phyloP scores from a whole-genome alignment of 2,888 invertebrate species.

The Microctonus brassicae region DNA sequence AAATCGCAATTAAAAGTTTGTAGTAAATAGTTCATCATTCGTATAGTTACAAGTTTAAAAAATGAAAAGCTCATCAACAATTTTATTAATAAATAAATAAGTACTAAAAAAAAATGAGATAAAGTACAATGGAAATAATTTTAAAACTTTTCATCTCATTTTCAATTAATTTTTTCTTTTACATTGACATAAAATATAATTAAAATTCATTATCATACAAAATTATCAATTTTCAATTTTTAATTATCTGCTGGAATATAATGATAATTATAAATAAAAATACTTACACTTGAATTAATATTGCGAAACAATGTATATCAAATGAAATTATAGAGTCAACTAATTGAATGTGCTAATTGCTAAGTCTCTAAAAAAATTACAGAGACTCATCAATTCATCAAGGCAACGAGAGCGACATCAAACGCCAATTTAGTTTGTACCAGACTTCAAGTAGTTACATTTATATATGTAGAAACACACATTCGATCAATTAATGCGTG shows the following conservation, averaged over 20 bases:
- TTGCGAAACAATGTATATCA: not conserved
- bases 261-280: too few relatives aligned
- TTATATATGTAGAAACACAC: not conserved
- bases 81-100: not conserved
- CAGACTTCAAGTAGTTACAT: too few relatives aligned
- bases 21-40: too few relatives aligned
- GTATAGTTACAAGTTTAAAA: too few relatives aligned
- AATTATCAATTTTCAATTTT: too few relatives aligned
- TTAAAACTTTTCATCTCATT: not conserved
- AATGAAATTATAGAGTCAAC: not conserved
- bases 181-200: not conserved
- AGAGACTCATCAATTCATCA: conserved; percentile 1
- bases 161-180: too few relatives aligned
- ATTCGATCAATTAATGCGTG: not conserved
- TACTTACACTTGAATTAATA: too few relatives aligned
- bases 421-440: not conserved
- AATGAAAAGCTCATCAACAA: too few relatives aligned
- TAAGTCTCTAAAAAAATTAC: conserved; percentile 7
- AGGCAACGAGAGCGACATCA: conserved; percentile 5
- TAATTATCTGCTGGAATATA: not conserved
- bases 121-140: not conserved
- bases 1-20: too few relatives aligned
- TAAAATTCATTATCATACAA: too few relatives aligned
- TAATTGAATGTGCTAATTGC: conserved; percentile 17
- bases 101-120: not conserved